Base-by-base conservation (phyloP, 1,140 invertebrate genomes). In the Cardiocondyla obscurior region DNA sequence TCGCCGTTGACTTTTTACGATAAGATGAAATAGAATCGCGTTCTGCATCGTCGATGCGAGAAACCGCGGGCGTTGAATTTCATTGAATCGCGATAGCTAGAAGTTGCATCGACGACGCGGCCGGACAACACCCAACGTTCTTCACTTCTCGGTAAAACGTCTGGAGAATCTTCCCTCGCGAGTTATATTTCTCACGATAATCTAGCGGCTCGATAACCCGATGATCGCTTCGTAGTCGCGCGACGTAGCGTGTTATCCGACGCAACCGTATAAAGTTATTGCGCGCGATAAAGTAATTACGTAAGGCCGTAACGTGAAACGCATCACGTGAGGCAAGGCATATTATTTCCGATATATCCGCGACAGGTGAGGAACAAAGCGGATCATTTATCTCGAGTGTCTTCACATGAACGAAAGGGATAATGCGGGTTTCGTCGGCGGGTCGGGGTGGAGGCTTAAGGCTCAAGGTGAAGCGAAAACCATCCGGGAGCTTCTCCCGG, bases 11-110 rank as follows among this genome's bases (percentile, higher is more conserved):
- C 44, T 73, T 64, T 16, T n/a, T 39, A 58, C n/a, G 86, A 88
- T 88, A 88, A 87, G 22, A 14, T 28, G 25, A 73, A 77, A 82
- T 62, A 65, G 58, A 73, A 83, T 55, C 62, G 8, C n/a, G 25
- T 14, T 5, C 25, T 19, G 39, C 30, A 46, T 22, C 22, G 42
- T 84, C 82, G n/a, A 76, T 39, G 19, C 16, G 46, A 28, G 55
- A 65, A 81, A 84, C n/a, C 55, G 16, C 55, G 65, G 28, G 44
- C 77, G 36, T 19, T 16, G 33, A 28, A 19, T 53, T 25, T 67
- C 46, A 67, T 69, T 69, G 25, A 53, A 69, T 79, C 53, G 30
- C 62, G 39, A 60, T 39, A 53, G 28, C 74, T n/a, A 8, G 25
- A 39, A 69, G 51, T 69, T 79, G 36, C 33, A 65, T 0, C 62